Evolutionary conservation across 2,888 invertebrate species (phyloP).

Genomic region (Drosophila ustulata): DNA sequence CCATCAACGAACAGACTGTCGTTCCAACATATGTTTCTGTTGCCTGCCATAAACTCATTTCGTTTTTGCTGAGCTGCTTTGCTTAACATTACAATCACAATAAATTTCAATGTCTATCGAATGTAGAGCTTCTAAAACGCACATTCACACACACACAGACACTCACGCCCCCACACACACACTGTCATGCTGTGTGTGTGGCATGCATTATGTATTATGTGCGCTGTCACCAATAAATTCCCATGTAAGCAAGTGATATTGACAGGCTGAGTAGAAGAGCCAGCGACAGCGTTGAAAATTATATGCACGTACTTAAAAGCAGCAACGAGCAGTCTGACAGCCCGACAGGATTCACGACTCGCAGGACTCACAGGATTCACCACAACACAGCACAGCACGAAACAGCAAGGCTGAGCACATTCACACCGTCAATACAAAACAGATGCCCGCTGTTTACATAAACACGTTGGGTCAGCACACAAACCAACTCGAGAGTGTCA

Average conservation of each 20-base stretch:
- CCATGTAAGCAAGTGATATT: slow-evolving; percentile 79
- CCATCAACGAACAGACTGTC: neutral
- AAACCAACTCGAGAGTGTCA: neutral
- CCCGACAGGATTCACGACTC: slow-evolving; percentile 26
- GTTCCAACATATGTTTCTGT: slow-evolving; percentile 31
- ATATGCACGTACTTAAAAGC: slow-evolving; percentile 77
- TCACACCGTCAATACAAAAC: slow-evolving; percentile 57
- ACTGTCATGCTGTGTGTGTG: slow-evolving; percentile 17
- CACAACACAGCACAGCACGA: slow-evolving; percentile 7
- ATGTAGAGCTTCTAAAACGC: slow-evolving; percentile 55
- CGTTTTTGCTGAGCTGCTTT: slow-evolving; percentile 52
- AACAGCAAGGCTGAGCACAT: slow-evolving; percentile 26
- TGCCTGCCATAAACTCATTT: slow-evolving; percentile 60
- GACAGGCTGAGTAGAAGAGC: slow-evolving; percentile 64
- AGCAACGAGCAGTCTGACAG: slow-evolving; percentile 34
- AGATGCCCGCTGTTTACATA: slow-evolving; percentile 58
- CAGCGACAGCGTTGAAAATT: slow-evolving; percentile 65
- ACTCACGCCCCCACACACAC: slow-evolving; percentile 19
- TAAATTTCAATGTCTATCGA: slow-evolving; percentile 77
- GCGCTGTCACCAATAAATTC: slow-evolving; percentile 79
- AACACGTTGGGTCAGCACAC: slow-evolving; percentile 35
- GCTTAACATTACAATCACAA: slow-evolving; percentile 69
- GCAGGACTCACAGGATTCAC: slow-evolving; percentile 18
- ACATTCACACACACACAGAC: slow-evolving; percentile 4
- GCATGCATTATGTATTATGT: slow-evolving; percentile 75